Percentiles rank a stretch among this genome's conserved stretches.
Evolutionary conservation across 2,888 invertebrate genomes (phyloP).

Genomic region (Melolontha melolontha): DNA sequence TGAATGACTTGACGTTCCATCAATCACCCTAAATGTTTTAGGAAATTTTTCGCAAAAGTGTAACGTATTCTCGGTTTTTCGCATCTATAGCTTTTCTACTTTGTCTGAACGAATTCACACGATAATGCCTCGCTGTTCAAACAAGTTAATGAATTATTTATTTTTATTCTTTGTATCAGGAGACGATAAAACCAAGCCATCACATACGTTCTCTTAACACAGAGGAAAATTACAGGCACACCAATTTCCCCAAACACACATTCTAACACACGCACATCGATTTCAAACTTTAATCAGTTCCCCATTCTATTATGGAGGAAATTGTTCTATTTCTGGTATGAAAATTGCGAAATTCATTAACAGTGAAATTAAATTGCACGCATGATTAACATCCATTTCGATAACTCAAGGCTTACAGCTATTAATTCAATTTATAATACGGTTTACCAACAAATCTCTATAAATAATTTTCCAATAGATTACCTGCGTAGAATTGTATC

Average conservation of each 20-base stretch:
- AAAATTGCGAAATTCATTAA: slow-evolving; percentile 10
- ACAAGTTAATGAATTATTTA: slow-evolving; percentile 27
- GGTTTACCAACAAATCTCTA: too few species aligned
- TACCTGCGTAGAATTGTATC: too few species aligned
- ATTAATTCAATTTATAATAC: too few species aligned
- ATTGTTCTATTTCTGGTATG: slow-evolving; percentile 20
- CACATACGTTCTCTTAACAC: neutral
- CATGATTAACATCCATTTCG: neutral
- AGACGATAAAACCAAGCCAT: slow-evolving; percentile 1
- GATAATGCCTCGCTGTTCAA: slow-evolving; percentile 2
- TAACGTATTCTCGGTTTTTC: neutral
- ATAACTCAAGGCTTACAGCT: too few species aligned
- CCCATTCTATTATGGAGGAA: slow-evolving; percentile 11
- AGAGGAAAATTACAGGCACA: slow-evolving; percentile 12
- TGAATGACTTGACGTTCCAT: neutral
- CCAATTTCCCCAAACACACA: slow-evolving; percentile 13
- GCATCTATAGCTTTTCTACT: neutral
- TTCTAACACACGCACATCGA: slow-evolving; percentile 16
- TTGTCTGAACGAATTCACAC: neutral
- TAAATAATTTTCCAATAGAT: too few species aligned
- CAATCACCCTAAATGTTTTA: neutral
- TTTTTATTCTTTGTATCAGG: slow-evolving; percentile 14
- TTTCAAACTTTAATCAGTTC: slow-evolving; percentile 24
- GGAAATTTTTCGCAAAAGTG: too few species aligned
- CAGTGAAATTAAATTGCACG: slow-evolving; percentile 14